phyloP scores from a whole-genome alignment of 2,888 invertebrate genomes.

The Opisthograptis luteolata region DNA sequence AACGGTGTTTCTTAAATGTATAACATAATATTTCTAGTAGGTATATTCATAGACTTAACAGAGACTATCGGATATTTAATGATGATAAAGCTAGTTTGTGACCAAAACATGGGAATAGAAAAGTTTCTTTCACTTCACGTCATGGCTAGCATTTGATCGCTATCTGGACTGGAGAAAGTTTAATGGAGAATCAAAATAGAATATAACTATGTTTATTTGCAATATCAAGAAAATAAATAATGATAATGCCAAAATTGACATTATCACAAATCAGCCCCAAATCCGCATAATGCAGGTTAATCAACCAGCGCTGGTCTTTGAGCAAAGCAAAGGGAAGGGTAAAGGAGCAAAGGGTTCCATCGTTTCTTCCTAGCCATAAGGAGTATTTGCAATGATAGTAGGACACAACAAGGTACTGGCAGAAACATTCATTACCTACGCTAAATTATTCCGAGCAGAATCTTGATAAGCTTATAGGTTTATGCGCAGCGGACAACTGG shows the following conservation, averaged over 20 bases:
- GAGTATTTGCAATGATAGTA: background rate
- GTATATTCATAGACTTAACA: too few species aligned
- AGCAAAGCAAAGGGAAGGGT: too few species aligned
- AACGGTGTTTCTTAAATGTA: conserved; percentile 11
- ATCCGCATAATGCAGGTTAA: too few species aligned
- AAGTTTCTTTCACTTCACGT: background rate
- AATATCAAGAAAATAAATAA: background rate
- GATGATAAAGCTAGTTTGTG: background rate
- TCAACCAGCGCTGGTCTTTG: too few species aligned
- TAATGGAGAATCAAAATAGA: too few species aligned
- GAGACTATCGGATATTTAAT: too few species aligned
- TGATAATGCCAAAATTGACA: too few species aligned
- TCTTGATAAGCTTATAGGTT: conserved; percentile 27
- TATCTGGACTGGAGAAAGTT: background rate
- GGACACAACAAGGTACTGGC: background rate
- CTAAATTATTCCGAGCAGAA: conserved; percentile 26
- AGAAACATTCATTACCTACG: conserved; percentile 16
- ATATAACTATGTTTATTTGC: too few species aligned
- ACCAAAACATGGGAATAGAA: background rate
- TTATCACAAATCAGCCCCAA: too few species aligned
- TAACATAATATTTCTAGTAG: conserved; percentile 8
- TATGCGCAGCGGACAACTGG: conserved; percentile 12
- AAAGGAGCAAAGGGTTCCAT: background rate
- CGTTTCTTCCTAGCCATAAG: background rate
- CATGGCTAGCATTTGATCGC: background rate